phyloP scores from a whole-genome alignment of 1,140 invertebrate genomes.

The Trigoniulus corallinus region DNA sequence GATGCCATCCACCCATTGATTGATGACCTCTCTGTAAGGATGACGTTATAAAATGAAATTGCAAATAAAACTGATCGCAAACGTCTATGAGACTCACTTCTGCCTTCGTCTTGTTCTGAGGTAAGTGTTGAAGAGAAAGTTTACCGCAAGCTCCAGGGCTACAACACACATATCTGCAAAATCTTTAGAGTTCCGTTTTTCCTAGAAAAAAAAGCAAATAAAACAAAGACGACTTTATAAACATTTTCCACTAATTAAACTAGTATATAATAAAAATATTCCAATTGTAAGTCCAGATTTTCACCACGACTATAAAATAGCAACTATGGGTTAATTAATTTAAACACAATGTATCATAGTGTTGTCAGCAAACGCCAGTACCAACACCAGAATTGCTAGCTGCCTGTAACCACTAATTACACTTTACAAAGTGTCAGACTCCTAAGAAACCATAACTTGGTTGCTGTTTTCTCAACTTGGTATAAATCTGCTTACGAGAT shows the following conservation, averaged over 20 bases:
- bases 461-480: background rate
- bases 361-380: background rate
- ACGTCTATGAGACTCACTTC: slow-evolving; percentile 14
- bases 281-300: too few relatives aligned
- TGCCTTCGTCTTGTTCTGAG: slow-evolving; percentile 28
- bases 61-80: slow-evolving; percentile 6
- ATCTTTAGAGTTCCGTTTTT: background rate
- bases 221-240: background rate
- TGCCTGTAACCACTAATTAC: too few relatives aligned
- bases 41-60: background rate
- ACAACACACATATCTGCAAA: slow-evolving; percentile 8
- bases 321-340: too few relatives aligned
- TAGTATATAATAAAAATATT: too few relatives aligned
- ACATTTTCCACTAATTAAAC: too few relatives aligned
- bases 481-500: background rate
- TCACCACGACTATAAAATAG: too few relatives aligned
- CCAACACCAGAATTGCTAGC: too few relatives aligned
- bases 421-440: too few relatives aligned
- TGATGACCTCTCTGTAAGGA: slow-evolving; percentile 17
- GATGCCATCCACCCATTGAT: slow-evolving; percentile 28
- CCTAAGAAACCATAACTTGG: background rate
- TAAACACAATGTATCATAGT: background rate
- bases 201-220: background rate
- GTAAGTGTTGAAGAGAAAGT: slow-evolving; percentile 35
- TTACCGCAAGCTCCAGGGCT: slow-evolving; percentile 24